Percentiles rank a stretch among this genome's conserved stretches.
Conservation (phyloP, 1,140 invertebrate genomes). For the Diabrotica undecimpunctata region DNA sequence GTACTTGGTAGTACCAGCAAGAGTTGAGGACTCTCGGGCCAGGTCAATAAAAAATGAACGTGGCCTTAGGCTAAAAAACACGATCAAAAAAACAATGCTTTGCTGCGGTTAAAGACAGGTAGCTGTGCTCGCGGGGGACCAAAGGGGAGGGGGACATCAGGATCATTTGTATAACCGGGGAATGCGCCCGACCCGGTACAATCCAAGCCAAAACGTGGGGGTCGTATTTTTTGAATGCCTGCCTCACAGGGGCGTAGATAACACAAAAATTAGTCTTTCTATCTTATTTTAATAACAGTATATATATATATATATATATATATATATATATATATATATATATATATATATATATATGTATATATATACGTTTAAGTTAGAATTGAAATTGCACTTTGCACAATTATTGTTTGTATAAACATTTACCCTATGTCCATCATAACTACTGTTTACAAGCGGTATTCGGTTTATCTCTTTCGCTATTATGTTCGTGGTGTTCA, state of each 20-base stretch:
- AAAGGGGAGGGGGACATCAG: constrained; percentile 32
- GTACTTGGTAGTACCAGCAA: constrained; percentile 16
- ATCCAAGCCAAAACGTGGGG: constrained; percentile 35
- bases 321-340: too few relatives aligned
- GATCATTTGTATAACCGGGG: constrained; percentile 45
- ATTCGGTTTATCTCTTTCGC: too few relatives aligned
- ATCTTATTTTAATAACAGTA: background rate
- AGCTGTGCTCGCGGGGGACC: constrained; percentile 28
- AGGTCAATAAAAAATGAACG: constrained; percentile 35
- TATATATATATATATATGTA: too few relatives aligned
- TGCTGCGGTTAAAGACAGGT: constrained; percentile 43
- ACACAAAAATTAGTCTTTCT: too few relatives aligned
- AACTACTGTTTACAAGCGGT: too few relatives aligned
- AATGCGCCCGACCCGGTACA: constrained; percentile 43
- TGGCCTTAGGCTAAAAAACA: constrained; percentile 35
- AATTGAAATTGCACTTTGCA: too few relatives aligned
- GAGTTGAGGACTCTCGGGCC: constrained; percentile 22
- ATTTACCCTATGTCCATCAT: too few relatives aligned
- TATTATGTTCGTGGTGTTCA: too few relatives aligned
- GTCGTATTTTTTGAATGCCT: constrained; percentile 22
- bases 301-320: too few relatives aligned
- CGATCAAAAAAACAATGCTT: constrained; percentile 33
- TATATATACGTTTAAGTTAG: too few relatives aligned
- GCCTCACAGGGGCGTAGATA: constrained; percentile 8
- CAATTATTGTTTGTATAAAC: too few relatives aligned